Base-by-base conservation (phyloP, 1,140 invertebrate genomes). In the Dryas iulia region DNA sequence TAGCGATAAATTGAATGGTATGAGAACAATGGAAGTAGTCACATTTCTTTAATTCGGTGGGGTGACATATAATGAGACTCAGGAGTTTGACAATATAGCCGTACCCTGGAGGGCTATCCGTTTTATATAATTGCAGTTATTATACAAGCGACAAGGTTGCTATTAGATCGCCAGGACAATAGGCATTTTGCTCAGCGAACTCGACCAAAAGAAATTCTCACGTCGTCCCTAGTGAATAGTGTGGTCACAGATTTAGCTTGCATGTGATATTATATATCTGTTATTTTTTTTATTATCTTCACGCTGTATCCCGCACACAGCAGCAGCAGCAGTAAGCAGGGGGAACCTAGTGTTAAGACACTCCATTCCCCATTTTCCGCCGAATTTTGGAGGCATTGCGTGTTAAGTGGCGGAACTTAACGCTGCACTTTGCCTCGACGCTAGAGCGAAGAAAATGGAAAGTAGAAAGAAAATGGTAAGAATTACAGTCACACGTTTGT, bases 41-140 rank as follows among this genome's bases (percentile, higher is more conserved):
- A 66, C 63, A 63, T 68, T 76, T 54, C 53, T 69, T 61, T 63
- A 69, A 62, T 68, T 60, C 12, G 21, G 31, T 57, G 73, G 74
- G 69, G 70, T 74, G 54, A 61, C 33, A 60, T 31, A n/a, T 80
- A 77, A 84, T 77, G 72, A 71, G 71, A 68, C 56, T 78, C 67
- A 71, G 63, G 66, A 61, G 65, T 69, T 76, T 71, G 60, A 81
- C 73, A 82, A 79, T 77, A 61, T 33, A 39, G 25, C 65, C 60
- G 64, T 53, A 65, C 69, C 73, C 73, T 60, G 64, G 54, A 60
- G 74, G 72, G 56, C 56, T 72, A 71, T 77, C 47, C 68, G 74
- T 76, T 69, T 66, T 68, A 81, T 82, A 74, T 81, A 82, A 87
- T 86, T 84, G 68, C 74, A 81, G 78, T 82, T 78, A 84, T 86